Evolutionary conservation across 2,113 vertebrate species (phyloP).

Genomic region (Asarcornis scutulata): DNA sequence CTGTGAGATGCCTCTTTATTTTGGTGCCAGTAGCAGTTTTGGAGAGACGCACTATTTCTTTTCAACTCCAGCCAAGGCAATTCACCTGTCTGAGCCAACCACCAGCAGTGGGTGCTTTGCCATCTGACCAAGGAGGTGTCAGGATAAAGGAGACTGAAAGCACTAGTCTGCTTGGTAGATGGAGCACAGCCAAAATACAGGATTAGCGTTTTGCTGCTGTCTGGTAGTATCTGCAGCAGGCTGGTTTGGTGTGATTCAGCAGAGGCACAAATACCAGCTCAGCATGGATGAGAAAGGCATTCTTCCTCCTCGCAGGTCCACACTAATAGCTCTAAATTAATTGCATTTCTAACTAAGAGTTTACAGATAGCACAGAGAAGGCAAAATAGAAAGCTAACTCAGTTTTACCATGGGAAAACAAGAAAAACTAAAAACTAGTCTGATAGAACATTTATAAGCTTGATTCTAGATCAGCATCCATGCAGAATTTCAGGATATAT

Average conservation of each 20-base stretch:
- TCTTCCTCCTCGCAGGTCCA: neutral
- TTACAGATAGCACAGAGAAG: neutral
- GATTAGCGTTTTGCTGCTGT: neutral
- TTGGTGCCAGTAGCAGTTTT: neutral
- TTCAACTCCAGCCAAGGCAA: neutral
- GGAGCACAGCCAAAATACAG: neutral
- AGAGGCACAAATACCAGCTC: neutral
- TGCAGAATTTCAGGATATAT: neutral
- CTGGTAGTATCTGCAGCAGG: neutral
- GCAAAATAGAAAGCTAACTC: neutral
- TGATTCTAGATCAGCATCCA: neutral
- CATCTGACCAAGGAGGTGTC: neutral
- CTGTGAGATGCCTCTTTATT: neutral
- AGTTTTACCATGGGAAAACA: neutral
- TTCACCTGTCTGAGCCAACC: neutral
- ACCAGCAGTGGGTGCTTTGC: neutral
- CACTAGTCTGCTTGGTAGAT: neutral
- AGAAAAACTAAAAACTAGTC: neutral
- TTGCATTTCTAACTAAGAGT: neutral
- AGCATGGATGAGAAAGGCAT: neutral
- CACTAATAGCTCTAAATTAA: neutral
- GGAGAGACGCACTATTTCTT: neutral
- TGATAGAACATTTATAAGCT: neutral
- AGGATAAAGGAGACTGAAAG: neutral
- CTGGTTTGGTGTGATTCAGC: neutral